phyloP scores from a whole-genome alignment of 2,113 vertebrate species.

The Dasyurus viverrinus region DNA sequence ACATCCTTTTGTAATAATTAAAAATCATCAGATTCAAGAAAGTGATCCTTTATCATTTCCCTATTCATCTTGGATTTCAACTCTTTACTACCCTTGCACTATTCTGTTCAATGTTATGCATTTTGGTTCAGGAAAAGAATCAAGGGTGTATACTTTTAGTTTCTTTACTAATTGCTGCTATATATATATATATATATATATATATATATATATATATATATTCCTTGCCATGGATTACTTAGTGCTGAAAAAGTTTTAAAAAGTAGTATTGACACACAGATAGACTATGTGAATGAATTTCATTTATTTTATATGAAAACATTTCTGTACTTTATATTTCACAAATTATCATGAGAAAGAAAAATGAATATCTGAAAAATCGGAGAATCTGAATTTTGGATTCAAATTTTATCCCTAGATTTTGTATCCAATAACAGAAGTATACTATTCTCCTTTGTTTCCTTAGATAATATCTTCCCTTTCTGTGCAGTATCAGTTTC shows the following conservation, averaged over 20 bases:
- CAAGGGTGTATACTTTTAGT: background rate
- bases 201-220: background rate
- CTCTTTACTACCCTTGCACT: background rate
- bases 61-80: background rate
- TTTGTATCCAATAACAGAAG: background rate
- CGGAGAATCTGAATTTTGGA: background rate
- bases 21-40: background rate
- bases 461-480: background rate
- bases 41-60: background rate
- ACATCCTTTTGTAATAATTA: background rate
- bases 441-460: background rate
- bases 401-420: background rate
- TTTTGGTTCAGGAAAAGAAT: background rate
- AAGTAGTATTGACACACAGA: background rate
- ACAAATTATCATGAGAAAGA: background rate
- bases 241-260: background rate
- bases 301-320: background rate
- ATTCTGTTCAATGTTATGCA: background rate
- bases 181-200: background rate
- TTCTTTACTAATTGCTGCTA: background rate
- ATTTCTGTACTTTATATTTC: background rate
- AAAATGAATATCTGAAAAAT: background rate
- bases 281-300: background rate
- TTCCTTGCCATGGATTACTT: background rate
- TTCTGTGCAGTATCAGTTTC: background rate